A percentile compares a stretch with the other conserved stretches of the same genome.
Conservation (phyloP, 2,113 vertebrate species). For the Jaculus jaculus region DNA sequence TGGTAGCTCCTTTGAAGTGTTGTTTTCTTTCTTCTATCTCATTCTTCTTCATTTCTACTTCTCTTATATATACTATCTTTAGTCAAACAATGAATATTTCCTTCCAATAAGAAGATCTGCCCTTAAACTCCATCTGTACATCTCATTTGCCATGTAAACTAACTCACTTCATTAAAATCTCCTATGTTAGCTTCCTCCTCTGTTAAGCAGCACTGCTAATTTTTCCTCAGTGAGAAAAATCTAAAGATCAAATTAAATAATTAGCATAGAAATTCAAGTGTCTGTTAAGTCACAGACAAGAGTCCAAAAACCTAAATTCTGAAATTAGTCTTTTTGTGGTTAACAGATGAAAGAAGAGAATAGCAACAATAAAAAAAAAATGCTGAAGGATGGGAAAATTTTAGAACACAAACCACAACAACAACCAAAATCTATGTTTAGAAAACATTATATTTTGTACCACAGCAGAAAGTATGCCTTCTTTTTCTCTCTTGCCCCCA, state of each 20-base stretch:
- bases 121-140: neutral
- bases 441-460: slow-evolving; percentile 41
- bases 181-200: neutral
- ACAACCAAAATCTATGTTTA: neutral
- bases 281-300: neutral
- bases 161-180: neutral
- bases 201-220: neutral
- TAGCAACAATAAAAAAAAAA: neutral
- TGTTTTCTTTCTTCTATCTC: neutral
- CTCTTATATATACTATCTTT: neutral
- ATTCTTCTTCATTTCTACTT: neutral
- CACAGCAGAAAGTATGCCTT: slow-evolving; percentile 43
- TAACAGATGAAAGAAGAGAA: neutral
- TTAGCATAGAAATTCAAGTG: neutral
- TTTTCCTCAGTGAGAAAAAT: neutral
- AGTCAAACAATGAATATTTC: neutral
- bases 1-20: neutral
- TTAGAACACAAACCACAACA: neutral
- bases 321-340: neutral
- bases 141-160: neutral
- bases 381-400: neutral
- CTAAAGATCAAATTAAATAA: neutral
- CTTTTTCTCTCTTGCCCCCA: neutral
- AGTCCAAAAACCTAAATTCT: neutral
- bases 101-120: neutral